Base-by-base conservation (phyloP, 2,113 vertebrate species). In the Tyto alba region DNA sequence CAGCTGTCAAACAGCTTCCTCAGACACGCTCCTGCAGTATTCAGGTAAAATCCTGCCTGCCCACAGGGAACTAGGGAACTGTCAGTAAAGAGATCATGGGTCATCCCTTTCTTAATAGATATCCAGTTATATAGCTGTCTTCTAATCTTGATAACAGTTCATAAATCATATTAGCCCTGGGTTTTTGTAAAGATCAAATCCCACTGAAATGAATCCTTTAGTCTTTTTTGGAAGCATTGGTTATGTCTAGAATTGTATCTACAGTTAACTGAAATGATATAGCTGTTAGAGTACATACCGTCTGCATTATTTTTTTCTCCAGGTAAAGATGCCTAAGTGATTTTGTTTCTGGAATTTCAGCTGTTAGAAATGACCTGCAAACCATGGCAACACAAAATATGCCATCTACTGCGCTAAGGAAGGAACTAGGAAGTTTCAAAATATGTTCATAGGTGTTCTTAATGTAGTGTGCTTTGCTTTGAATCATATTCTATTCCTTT, bases 391-490 rank as follows among this genome's bases (percentile, higher is more conserved):
- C 22, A 50, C 16, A 38, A 53, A 38, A 23, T 36, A 23, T 16
- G 36, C 2, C 29, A 53, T 34, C 68, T 52, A 55, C 47, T 18
- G 34, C 43, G 34, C 43, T 32, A 6, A 21, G 36, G 71, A 2
- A 56, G 69, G 62, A 60, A 40, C 9, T 9, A 38, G 59, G 27
- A 19, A 57, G 16, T 36, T 55, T 56, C 45, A 59, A 34, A 59
- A 41, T 30, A 16, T 1, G 2, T 14, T 47, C 14, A 11, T 0
- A 2, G 63, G 57, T 43, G n/a, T 25, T 7, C 66, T 25, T 26
- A 26, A 47, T 4, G 34, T 18, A 73, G 53, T 1, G 25, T 10
- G 47, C 13, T 83, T 71, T 79, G 36, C 73, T 88, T 43, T 69
- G 30, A 69, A 66, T 12, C 69, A 43, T 14, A 5, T 30, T 48